phyloP scores from a whole-genome alignment of 2,113 vertebrate species.

The Gymnorhina tibicen region DNA sequence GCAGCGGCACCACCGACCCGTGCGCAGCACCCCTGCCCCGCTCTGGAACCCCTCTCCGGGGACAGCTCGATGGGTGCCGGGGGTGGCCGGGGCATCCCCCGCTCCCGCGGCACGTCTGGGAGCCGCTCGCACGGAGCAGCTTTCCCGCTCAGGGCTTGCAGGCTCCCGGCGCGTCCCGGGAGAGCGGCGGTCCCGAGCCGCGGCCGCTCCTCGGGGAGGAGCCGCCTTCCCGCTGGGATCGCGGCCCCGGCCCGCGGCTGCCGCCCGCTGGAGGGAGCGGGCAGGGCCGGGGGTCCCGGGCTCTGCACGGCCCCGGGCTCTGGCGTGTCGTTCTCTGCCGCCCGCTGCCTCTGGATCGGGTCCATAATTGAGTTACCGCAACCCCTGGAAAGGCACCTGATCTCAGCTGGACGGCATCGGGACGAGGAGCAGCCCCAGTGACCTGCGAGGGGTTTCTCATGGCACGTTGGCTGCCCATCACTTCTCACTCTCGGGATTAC shows the following conservation, averaged over 20 bases:
- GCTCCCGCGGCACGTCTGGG: fast-evolving
- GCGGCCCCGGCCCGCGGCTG: not conserved
- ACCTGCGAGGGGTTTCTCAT: not conserved
- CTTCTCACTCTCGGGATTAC: not conserved
- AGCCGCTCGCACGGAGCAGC: not conserved
- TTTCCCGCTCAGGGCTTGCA: not conserved
- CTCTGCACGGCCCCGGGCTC: fast-evolving
- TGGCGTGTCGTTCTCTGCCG: fast-evolving
- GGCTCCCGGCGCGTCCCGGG: not conserved
- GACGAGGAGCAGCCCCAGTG: not conserved
- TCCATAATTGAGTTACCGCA: fast-evolving
- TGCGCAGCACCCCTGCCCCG: not conserved
- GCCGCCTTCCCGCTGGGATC: not conserved
- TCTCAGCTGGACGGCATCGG: not conserved
- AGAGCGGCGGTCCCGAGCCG: fast-evolving
- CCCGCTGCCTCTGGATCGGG: not conserved
- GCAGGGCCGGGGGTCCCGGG: not conserved
- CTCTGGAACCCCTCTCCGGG: not conserved
- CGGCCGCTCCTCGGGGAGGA: not conserved
- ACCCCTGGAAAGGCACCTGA: fast-evolving
- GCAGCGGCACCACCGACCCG: not conserved
- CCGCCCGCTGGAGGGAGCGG: conserved; percentile 20
- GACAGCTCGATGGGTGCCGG: not conserved
- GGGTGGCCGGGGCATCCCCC: fast-evolving
- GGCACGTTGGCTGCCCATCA: fast-evolving